Evolutionary conservation across 2,888 invertebrate genomes (phyloP).

Genomic region (Drosophila gaucha): DNA sequence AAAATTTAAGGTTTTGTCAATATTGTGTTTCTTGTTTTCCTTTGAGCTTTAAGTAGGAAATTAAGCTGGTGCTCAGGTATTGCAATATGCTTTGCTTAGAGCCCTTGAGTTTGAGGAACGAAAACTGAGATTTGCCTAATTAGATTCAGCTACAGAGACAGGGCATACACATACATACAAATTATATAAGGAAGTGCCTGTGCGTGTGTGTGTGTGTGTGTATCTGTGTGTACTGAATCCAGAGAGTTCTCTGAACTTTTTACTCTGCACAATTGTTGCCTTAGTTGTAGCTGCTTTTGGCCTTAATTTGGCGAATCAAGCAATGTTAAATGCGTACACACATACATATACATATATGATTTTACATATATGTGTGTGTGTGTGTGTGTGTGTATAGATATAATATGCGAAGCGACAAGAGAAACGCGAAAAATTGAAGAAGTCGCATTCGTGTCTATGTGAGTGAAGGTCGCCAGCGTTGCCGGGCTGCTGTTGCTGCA

Average conservation of each 20-base stretch:
- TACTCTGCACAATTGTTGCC: conserved; percentile 28
- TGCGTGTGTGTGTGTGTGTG: neutral
- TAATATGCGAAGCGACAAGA: conserved; percentile 30
- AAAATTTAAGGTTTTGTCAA: too few relatives aligned
- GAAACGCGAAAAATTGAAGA: conserved; percentile 9
- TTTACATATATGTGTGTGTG: conserved; percentile 6
- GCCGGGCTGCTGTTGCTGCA: conserved; percentile 43
- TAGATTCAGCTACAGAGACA: conserved; percentile 1
- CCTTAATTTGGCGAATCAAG: conserved; percentile 67
- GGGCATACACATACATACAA: neutral
- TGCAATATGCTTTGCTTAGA: neutral
- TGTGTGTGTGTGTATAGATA: conserved; percentile 1
- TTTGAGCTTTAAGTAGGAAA: neutral
- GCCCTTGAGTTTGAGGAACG: conserved; percentile 1
- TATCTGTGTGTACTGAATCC: neutral
- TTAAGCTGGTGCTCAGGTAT: neutral
- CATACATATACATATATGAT: conserved; percentile 3
- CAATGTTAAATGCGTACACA: conserved; percentile 29
- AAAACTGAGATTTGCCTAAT: conserved; percentile 11
- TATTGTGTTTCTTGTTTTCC: too few relatives aligned
- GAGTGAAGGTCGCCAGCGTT: conserved; percentile 42
- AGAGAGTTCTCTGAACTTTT: conserved; percentile 44
- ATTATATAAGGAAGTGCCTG: neutral
- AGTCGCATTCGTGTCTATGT: conserved; percentile 8
- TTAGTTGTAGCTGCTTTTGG: conserved; percentile 35